Conservation (phyloP, 2,797 vertebrate genomes). For the Anguilla megastoma region DNA sequence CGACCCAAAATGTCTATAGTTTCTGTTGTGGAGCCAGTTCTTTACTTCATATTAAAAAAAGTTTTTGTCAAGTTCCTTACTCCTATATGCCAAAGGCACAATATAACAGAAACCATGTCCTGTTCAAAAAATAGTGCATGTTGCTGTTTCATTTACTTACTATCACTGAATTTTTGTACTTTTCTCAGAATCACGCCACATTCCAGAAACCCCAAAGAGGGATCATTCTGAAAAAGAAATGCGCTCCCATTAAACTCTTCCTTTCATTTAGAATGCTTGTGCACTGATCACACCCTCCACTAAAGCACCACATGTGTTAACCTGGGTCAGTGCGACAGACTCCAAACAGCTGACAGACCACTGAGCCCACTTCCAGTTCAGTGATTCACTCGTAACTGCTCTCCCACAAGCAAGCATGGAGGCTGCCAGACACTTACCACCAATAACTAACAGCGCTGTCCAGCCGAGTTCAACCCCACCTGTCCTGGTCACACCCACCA, state of each 20-base stretch:
- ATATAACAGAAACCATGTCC: background rate
- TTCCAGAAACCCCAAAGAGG: background rate
- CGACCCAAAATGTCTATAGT: background rate
- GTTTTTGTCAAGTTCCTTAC: background rate
- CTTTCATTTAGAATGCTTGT: background rate
- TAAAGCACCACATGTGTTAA: background rate
- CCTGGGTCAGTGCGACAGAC: background rate
- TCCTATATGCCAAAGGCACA: background rate
- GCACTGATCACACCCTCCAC: background rate
- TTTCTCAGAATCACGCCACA: background rate
- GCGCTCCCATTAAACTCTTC: background rate
- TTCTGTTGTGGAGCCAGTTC: background rate
- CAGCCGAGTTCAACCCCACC: background rate
- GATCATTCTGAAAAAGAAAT: background rate
- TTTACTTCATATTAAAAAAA: background rate
- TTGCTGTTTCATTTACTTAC: background rate
- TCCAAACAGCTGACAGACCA: background rate
- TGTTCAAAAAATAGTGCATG: background rate
- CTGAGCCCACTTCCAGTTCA: constrained; percentile 5
- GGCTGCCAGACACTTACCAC: background rate
- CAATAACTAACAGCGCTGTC: background rate
- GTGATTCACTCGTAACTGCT: background rate
- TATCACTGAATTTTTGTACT: background rate
- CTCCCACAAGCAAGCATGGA: background rate
- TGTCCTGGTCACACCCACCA: background rate